phyloP scores from a whole-genome alignment of 2,797 vertebrate genomes.

The Amblyopsis hoosieri region DNA sequence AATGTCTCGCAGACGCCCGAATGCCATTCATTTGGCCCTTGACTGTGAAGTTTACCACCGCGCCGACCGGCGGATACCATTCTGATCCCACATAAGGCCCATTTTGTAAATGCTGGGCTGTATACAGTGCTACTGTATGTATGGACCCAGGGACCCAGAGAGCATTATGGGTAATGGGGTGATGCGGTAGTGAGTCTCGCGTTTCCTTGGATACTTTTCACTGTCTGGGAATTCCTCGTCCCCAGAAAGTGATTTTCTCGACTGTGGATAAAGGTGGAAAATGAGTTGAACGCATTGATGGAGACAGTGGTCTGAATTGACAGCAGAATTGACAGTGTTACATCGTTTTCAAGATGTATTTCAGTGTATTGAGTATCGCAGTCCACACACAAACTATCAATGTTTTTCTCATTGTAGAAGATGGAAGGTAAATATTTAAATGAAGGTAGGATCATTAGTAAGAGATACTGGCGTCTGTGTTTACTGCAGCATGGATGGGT shows the following conservation, averaged over 20 bases:
- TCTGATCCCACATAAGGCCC: conserved; percentile 10
- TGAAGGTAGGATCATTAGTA: conserved; percentile 7
- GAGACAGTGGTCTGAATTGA: conserved; percentile 6
- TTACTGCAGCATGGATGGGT: conserved; percentile 30
- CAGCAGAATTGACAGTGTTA: too few relatives aligned
- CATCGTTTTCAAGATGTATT: too few relatives aligned
- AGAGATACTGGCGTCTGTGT: conserved; percentile 18
- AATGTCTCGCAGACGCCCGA: conserved; percentile 62
- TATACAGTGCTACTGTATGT: conserved; percentile 53
- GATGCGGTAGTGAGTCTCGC: conserved; percentile 56
- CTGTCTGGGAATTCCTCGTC: conserved; percentile 52
- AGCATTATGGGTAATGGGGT: conserved; percentile 36
- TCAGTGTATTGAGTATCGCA: too few relatives aligned
- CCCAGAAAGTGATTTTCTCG: conserved; percentile 41
- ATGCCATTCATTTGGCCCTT: conserved; percentile 20
- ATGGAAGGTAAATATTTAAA: conserved; percentile 13
- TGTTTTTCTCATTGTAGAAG: conserved; percentile 13
- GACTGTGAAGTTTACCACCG: conserved; percentile 45
- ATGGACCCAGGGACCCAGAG: conserved; percentile 15
- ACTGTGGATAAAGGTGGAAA: conserved; percentile 53
- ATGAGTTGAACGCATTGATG: conserved; percentile 36
- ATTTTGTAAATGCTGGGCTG: conserved; percentile 46
- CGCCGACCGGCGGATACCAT: conserved; percentile 33
- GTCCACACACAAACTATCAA: conserved; percentile 1
- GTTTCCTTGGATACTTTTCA: conserved; percentile 47